Evolutionary conservation across 1,140 invertebrate species (phyloP).

Genomic region (Diabrotica virgifera): DNA sequence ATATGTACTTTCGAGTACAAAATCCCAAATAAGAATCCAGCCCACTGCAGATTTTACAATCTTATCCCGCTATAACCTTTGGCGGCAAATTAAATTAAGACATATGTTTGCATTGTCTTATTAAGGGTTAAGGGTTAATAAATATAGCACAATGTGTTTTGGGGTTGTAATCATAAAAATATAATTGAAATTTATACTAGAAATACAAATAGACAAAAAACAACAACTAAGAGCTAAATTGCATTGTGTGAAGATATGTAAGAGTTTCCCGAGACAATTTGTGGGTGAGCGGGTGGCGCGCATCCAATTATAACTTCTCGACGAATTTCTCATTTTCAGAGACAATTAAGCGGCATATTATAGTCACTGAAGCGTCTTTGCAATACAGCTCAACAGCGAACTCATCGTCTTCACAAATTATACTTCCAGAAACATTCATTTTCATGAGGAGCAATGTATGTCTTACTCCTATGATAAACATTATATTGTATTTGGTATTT

Average conservation of each 20-base stretch:
- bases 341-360: constrained; percentile 53
- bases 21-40: too few relatives aligned
- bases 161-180: too few relatives aligned
- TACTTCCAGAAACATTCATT: constrained; percentile 52
- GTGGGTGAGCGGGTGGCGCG: constrained; percentile 34
- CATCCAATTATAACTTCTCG: constrained; percentile 53
- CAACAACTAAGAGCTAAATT: constrained; percentile 18
- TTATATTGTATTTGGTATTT: too few relatives aligned
- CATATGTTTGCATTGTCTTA: too few relatives aligned
- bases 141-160: too few relatives aligned
- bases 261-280: constrained; percentile 37
- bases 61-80: too few relatives aligned
- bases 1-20: too few relatives aligned
- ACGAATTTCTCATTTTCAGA: constrained; percentile 52
- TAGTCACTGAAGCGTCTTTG: constrained; percentile 46
- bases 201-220: neutral
- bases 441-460: constrained; percentile 47
- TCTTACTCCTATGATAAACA: neutral
- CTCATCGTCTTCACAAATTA: constrained; percentile 49
- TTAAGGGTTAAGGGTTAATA: too few relatives aligned
- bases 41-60: too few relatives aligned
- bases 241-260: constrained; percentile 26
- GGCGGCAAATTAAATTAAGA: too few relatives aligned
- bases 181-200: too few relatives aligned
- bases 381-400: constrained; percentile 41